Evolutionary conservation across 1,140 invertebrate genomes (phyloP).

Genomic region (Cryptotermes secundus): DNA sequence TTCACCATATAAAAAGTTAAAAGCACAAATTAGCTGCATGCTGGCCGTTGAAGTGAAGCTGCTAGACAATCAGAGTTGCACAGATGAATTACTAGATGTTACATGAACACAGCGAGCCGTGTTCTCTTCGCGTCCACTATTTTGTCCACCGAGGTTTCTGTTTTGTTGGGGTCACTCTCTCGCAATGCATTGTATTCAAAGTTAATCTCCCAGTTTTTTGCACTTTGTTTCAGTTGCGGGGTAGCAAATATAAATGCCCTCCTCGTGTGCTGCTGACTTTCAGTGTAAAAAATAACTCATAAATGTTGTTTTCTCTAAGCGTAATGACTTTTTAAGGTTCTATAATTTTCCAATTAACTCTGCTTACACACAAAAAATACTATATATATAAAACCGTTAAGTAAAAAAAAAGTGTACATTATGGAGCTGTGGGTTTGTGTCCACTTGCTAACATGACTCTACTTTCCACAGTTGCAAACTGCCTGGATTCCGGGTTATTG

Average conservation of each 20-base stretch:
- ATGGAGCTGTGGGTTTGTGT: background rate
- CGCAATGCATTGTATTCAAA: background rate
- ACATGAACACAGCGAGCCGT: too few relatives aligned
- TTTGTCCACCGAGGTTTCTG: too few relatives aligned
- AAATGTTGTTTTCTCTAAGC: background rate
- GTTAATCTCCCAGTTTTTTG: slow-evolving; percentile 13
- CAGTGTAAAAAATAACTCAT: background rate
- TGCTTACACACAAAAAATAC: background rate
- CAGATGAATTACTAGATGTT: too few relatives aligned
- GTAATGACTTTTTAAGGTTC: slow-evolving; percentile 19
- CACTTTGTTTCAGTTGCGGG: background rate
- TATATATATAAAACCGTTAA: background rate
- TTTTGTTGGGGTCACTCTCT: background rate
- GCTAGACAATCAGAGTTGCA: too few relatives aligned
- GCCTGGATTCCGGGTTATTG: too few relatives aligned
- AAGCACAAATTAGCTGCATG: too few relatives aligned
- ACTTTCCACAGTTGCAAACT: too few relatives aligned
- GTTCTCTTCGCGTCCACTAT: too few relatives aligned
- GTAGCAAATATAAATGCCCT: background rate
- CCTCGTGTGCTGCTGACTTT: slow-evolving; percentile 11
- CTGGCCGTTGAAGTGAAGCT: too few relatives aligned
- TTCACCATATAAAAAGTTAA: too few relatives aligned
- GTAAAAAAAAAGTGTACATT: background rate
- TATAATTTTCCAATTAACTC: slow-evolving; percentile 18
- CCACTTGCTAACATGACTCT: background rate